These are phyloP conservation scores for Phragmatobia fuliginosa DNA, from an alignment of 2,888 invertebrate genomes.

Conservation along the genomic window DNA sequence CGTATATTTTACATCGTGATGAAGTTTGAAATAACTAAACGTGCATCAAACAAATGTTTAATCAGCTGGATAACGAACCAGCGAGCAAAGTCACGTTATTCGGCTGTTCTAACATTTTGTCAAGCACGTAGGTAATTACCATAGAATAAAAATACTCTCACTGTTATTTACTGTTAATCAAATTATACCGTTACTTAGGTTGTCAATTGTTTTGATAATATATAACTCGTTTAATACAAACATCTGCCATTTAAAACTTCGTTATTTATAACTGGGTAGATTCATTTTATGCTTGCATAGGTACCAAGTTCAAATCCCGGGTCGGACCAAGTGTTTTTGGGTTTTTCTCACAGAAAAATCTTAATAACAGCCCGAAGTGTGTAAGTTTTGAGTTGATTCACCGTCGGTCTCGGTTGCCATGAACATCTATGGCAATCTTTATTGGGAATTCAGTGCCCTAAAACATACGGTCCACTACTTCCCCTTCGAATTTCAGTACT, in stretches of 20 bases:
- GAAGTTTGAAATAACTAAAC: neutral
- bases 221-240: neutral
- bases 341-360: no score
- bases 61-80: neutral
- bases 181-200: neutral
- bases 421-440: no score
- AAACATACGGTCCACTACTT: no score
- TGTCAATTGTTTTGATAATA: slow-evolving; percentile 5
- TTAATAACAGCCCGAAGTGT: no score
- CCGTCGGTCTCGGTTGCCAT: no score
- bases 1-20: no score
- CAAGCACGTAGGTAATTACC: neutral
- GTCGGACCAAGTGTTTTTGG: no score
- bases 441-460: no score
- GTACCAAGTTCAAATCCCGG: no score
- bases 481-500: no score
- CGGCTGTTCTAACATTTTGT: neutral
- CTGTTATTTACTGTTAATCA: neutral
- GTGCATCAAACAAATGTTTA: neutral
- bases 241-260: neutral
- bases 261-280: neutral
- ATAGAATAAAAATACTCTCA: neutral
- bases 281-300: no score
- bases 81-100: neutral
- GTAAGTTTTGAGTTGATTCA: no score